These are phyloP conservation scores for Pangasius mekongensis DNA, from an alignment of 2,797 vertebrate genomes.

Conservation along the genomic window DNA sequence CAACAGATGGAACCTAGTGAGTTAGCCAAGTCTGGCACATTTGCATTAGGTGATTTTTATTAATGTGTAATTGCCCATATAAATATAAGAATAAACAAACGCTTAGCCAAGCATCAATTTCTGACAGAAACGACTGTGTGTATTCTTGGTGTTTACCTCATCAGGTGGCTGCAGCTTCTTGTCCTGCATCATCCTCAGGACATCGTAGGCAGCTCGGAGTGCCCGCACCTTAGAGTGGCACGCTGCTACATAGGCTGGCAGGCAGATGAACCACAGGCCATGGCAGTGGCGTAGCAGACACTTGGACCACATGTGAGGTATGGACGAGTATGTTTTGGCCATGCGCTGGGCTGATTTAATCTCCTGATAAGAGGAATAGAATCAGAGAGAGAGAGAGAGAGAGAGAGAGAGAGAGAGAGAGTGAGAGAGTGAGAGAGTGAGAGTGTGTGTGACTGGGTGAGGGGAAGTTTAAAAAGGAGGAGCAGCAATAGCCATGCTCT, in stretches of 20 bases:
- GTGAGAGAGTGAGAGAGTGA: background rate
- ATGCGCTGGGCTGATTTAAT: conserved; percentile 94
- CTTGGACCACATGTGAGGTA: conserved; percentile 98
- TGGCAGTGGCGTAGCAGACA: conserved; percentile 95
- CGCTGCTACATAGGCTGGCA: conserved; percentile 89
- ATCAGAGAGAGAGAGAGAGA: conserved; percentile 2
- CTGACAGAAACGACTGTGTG: background rate
- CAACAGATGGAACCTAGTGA: background rate
- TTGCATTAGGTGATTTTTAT: background rate
- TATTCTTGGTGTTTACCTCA: conserved; percentile 78
- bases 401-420: background rate
- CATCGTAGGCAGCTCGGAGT: conserved; percentile 90
- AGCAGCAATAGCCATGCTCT: conserved; percentile 24
- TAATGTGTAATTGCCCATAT: background rate
- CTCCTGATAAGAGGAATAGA: conserved; percentile 79
- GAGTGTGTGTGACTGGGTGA: background rate
- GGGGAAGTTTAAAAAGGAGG: conserved; percentile 15
- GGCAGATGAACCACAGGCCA: conserved; percentile 97
- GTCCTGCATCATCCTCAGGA: conserved; percentile 93
- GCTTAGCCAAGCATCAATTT: background rate
- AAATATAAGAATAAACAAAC: background rate
- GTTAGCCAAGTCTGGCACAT: background rate
- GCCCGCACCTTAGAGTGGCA: conserved; percentile 96
- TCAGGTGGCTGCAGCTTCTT: conserved; percentile 95
- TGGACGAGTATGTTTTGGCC: conserved; percentile 91